Evolutionary conservation across 2,888 invertebrate species (phyloP).

Genomic region (Ochropleura plecta): DNA sequence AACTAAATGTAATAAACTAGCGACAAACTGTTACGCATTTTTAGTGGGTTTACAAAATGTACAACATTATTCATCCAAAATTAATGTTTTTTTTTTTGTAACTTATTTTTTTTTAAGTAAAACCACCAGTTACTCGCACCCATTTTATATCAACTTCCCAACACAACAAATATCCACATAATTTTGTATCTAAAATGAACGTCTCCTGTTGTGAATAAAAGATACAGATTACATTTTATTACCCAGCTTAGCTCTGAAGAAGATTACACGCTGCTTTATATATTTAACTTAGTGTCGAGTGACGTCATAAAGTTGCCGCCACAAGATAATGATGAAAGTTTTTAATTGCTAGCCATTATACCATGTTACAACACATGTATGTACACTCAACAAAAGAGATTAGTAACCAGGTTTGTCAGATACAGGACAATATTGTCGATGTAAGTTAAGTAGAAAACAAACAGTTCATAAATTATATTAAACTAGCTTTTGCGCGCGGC

Average conservation of each 20-base stretch:
- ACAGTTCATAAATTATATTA: too few relatives aligned
- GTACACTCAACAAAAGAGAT: too few relatives aligned
- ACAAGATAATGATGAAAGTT: conserved; percentile 55
- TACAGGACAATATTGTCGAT: too few relatives aligned
- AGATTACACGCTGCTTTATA: conserved; percentile 34
- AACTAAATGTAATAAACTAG: too few relatives aligned
- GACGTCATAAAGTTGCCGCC: conserved; percentile 43
- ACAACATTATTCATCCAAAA: too few relatives aligned
- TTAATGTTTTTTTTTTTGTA: too few relatives aligned
- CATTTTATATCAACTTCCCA: neutral
- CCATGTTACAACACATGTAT: conserved; percentile 26
- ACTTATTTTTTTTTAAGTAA: too few relatives aligned
- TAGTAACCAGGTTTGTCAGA: too few relatives aligned
- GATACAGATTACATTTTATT: conserved; percentile 46
- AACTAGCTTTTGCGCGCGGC: too few relatives aligned
- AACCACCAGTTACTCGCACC: neutral
- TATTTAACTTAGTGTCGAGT: conserved; percentile 48
- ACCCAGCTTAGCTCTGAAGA: conserved; percentile 24
- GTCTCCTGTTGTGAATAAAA: conserved; percentile 35
- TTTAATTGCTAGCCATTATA: conserved; percentile 53
- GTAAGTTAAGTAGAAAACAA: too few relatives aligned
- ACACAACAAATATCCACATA: neutral
- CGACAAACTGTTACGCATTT: too few relatives aligned
- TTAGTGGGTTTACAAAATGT: too few relatives aligned
- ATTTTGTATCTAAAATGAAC: conserved; percentile 15